phyloP scores from a whole-genome alignment of 2,113 vertebrate genomes.

The Phrynocephalus versicolor region DNA sequence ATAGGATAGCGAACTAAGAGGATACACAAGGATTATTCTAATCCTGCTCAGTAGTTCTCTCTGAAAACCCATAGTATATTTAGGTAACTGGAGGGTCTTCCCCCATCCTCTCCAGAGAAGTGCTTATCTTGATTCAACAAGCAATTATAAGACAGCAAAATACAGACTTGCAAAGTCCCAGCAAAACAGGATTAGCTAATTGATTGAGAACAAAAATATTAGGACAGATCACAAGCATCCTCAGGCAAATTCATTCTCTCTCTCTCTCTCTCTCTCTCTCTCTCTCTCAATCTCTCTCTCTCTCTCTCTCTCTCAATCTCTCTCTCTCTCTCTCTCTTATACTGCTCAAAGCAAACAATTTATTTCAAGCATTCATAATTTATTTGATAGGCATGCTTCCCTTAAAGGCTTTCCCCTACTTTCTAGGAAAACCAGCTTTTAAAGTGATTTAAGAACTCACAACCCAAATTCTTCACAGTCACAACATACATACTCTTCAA shows the following conservation, averaged over 20 bases:
- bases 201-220: conserved; percentile 44
- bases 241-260: not conserved
- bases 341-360: conserved; percentile 10
- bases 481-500: not conserved
- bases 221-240: conserved; percentile 15
- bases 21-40: conserved; percentile 58
- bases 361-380: not conserved
- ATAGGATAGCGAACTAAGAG: conserved; percentile 58
- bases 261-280: no score
- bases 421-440: not conserved
- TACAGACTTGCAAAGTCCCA: conserved; percentile 35
- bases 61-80: conserved; percentile 30
- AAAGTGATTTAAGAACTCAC: not conserved
- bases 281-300: no score
- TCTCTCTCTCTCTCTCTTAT: not conserved
- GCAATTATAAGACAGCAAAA: conserved; percentile 45
- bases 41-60: conserved; percentile 56
- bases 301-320: no score
- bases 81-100: conserved; percentile 36
- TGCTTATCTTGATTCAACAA: conserved; percentile 62
- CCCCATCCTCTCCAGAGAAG: conserved; percentile 45
- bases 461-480: not conserved
- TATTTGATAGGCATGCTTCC: not conserved
- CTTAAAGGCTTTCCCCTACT: not conserved
- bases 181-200: conserved; percentile 42